Evolutionary conservation across 2,797 vertebrate genomes (phyloP), one percentile per base, ranked within the genome.

Genomic region (Hirundo rustica): DNA sequence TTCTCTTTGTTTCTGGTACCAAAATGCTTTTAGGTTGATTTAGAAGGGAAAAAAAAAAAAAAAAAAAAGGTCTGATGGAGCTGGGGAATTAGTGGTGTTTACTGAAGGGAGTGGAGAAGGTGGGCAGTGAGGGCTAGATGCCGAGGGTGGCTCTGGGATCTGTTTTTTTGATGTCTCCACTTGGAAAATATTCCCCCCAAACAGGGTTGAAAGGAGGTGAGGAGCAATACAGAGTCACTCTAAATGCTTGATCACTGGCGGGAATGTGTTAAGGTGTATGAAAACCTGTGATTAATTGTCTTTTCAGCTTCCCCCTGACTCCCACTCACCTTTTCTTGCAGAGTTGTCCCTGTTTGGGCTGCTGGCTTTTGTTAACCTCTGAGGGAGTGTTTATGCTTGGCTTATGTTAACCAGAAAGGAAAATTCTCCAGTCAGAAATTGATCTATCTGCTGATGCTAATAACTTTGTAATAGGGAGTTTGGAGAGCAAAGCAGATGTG

Each of bases 291-390:
- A 85, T 70, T 76, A 50, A 87, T 81, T 80, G n/a, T 42, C 42
- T 95, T 92, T 92, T 78, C 60, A 55, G 36, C 34, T 50, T 38
- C 19, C 9, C 14, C 32, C 20, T 36, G 3, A 15, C n/a, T 77
- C 71, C 17, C 1, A 13, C 42, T 80, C 38, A 29, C 23, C 32
- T 70, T 83, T 66, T 74, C 32, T 36, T n/a, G 7, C 34, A 42
- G 72, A 10, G 4, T 82, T 74, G 50, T 87, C 77, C 72, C 57
- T 75, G 11, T 82, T 83, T 10, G 57, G 58, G 71, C 72, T 95
- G 34, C 90, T 93, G 90, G 70, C 68, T 95, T 91, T 89, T 92
- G 89, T 96, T 94, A 94, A 88, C 54, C 61, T 90, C n/a, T 22
- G 45, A 82, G 68, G 71, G 62, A 57, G 14, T 66, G 81, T 91